Evolutionary conservation across 2,797 vertebrate genomes (phyloP).

Genomic region (Clarias platycephalus): DNA sequence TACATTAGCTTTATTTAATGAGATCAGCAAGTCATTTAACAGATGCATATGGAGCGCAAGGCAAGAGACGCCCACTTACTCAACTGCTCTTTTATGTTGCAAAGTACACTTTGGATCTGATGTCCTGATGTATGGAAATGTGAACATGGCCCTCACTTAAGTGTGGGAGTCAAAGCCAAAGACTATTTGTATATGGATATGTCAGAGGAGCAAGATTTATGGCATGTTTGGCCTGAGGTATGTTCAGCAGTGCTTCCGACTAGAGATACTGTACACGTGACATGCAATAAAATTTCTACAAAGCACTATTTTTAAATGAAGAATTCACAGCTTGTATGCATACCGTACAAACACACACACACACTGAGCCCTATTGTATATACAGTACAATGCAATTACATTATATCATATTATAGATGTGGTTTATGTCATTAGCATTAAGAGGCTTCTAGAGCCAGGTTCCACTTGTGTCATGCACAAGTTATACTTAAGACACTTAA

Average conservation of each 20-base stretch:
- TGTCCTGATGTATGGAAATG: slow-evolving; percentile 55
- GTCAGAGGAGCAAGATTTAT: slow-evolving; percentile 45
- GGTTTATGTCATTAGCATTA: background rate
- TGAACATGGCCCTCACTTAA: slow-evolving; percentile 48
- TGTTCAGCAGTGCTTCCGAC: slow-evolving; percentile 37
- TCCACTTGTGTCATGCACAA: background rate
- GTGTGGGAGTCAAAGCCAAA: slow-evolving; percentile 42
- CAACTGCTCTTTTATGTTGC: slow-evolving; percentile 49
- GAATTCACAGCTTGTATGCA: slow-evolving; percentile 1
- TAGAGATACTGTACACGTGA: slow-evolving; percentile 35
- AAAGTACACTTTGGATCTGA: slow-evolving; percentile 56
- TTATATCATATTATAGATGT: background rate
- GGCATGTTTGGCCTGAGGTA: slow-evolving; percentile 49
- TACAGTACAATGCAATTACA: background rate
- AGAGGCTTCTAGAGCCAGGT: background rate
- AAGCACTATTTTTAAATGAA: slow-evolving; percentile 25
- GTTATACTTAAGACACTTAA: background rate
- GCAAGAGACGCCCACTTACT: slow-evolving; percentile 61
- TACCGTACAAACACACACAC: background rate
- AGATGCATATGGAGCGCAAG: slow-evolving; percentile 87
- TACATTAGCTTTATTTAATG: slow-evolving; percentile 99
- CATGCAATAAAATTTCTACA: slow-evolving; percentile 17
- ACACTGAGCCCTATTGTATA: background rate
- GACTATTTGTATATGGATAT: slow-evolving; percentile 50
- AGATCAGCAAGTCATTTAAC: slow-evolving; percentile 92